phyloP scores from a whole-genome alignment of 2,797 vertebrate species.

The Silurus aristotelis region DNA sequence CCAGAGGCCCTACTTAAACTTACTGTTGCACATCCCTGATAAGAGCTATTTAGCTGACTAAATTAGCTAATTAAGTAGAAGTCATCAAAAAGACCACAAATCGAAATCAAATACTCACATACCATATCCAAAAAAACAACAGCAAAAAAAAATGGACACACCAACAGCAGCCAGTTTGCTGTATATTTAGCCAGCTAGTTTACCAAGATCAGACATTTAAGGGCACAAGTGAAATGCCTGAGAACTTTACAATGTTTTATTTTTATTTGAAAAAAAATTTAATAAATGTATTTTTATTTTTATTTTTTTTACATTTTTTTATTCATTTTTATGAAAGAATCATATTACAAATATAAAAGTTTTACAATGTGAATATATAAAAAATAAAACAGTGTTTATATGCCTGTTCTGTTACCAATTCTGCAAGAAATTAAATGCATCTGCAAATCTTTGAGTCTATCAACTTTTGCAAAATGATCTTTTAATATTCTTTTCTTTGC shows the following conservation, averaged over 20 bases:
- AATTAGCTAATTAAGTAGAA: not conserved
- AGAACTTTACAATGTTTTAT: not conserved
- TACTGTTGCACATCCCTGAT: not conserved
- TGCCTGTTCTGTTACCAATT: not conserved
- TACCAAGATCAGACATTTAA: not conserved
- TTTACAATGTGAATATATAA: not conserved
- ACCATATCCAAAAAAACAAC: not conserved
- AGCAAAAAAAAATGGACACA: not conserved
- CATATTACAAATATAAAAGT: not conserved
- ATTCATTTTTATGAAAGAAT: not conserved
- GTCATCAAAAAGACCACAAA: not conserved
- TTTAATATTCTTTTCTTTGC: slow-evolving; percentile 58
- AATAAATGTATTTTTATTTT: too few species aligned
- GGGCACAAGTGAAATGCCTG: not conserved
- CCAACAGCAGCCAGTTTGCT: not conserved
- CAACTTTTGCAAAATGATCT: not conserved
- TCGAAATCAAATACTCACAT: not conserved
- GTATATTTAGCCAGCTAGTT: not conserved
- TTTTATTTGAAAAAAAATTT: not conserved
- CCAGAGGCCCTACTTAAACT: not conserved
- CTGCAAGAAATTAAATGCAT: not conserved
- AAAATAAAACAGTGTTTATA: not conserved
- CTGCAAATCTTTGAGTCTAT: not conserved
- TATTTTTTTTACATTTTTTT: too few species aligned
- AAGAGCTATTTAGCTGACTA: not conserved